Conservation (phyloP, 2,113 vertebrate species). For the Ageneiosus marmoratus region DNA sequence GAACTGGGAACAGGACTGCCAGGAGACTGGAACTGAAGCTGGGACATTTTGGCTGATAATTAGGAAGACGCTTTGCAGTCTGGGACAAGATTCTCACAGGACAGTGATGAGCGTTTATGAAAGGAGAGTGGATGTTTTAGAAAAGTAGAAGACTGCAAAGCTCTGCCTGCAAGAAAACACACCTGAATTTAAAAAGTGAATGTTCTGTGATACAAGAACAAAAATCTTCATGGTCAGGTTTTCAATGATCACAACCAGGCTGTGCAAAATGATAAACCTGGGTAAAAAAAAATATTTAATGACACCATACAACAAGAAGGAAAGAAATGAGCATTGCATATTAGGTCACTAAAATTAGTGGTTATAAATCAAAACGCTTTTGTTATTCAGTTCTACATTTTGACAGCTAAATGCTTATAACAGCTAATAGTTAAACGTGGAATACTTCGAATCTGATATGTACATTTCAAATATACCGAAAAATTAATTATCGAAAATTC, state of each 20-base stretch:
- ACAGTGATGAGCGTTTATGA: background rate
- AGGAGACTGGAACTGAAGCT: slow-evolving; percentile 88
- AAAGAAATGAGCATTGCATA: background rate
- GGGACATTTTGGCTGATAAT: slow-evolving; percentile 84
- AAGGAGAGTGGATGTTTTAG: slow-evolving; percentile 6
- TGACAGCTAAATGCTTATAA: background rate
- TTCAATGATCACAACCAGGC: background rate
- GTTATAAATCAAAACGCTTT: background rate
- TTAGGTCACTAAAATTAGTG: too few relatives aligned
- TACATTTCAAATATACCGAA: background rate
- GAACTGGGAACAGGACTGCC: slow-evolving; percentile 80
- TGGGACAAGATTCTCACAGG: slow-evolving; percentile 42
- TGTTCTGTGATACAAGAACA: background rate
- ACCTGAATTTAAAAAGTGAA: background rate
- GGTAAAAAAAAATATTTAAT: background rate
- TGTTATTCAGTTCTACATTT: too few relatives aligned
- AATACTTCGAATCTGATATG: background rate
- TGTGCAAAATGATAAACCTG: background rate
- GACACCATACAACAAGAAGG: background rate
- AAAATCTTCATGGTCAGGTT: background rate
- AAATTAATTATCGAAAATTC: background rate
- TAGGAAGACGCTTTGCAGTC: slow-evolving; percentile 51
- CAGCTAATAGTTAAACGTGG: background rate
- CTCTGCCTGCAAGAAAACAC: slow-evolving; percentile 54
- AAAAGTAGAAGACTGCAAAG: slow-evolving; percentile 51